Percentiles rank a stretch among this genome's conserved stretches.
phyloP scores from a whole-genome alignment of 2,888 invertebrate species.

The Drosophila sordidula region DNA sequence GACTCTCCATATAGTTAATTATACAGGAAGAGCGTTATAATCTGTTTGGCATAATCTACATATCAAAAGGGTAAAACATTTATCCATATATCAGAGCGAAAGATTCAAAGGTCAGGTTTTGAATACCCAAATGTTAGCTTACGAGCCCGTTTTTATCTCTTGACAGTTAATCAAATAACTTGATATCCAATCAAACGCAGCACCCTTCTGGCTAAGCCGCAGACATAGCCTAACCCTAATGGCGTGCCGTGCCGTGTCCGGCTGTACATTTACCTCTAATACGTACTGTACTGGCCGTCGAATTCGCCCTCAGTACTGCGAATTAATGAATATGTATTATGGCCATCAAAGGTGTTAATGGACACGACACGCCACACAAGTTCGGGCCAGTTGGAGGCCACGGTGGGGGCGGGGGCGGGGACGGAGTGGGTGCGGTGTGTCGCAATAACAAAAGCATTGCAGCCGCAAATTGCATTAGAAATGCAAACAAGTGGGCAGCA shows the following conservation, averaged over 20 bases:
- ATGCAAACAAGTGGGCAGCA: slow-evolving; percentile 72
- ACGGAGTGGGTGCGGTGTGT: slow-evolving; percentile 15
- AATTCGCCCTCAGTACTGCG: slow-evolving; percentile 48
- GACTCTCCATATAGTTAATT: too few species aligned
- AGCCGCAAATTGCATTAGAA: slow-evolving; percentile 79
- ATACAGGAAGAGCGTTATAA: too few species aligned
- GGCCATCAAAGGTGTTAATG: slow-evolving; percentile 78
- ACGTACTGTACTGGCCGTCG: slow-evolving; percentile 19
- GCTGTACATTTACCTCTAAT: slow-evolving; percentile 17
- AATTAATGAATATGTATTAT: slow-evolving; percentile 82
- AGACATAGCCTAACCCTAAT: background rate
- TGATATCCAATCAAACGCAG: slow-evolving; percentile 30
- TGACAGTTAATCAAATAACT: slow-evolving; percentile 48
- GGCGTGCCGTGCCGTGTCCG: slow-evolving; percentile 7
- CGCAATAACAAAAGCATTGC: slow-evolving; percentile 72
- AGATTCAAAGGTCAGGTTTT: background rate
- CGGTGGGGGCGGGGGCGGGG: background rate
- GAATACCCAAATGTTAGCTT: background rate
- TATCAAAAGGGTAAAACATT: too few species aligned
- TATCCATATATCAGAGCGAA: too few species aligned
- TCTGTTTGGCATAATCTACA: too few species aligned
- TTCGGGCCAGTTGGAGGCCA: slow-evolving; percentile 26
- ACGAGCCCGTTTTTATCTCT: slow-evolving; percentile 7
- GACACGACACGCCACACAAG: slow-evolving; percentile 81
- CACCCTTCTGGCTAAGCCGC: slow-evolving; percentile 17